Conservation (phyloP, 2,888 invertebrate species). For the Andricus quercusramuli region DNA sequence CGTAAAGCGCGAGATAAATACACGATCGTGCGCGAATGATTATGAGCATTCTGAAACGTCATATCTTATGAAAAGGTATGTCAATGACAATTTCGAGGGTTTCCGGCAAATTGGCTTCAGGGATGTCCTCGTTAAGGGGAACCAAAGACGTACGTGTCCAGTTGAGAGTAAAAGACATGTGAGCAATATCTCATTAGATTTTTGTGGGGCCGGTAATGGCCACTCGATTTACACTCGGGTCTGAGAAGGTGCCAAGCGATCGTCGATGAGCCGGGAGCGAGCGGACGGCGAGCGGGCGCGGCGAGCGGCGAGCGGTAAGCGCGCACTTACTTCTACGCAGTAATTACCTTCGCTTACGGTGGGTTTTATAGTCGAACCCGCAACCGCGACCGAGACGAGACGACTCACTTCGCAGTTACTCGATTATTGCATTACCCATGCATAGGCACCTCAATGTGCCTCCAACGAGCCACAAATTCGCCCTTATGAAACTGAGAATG, state of each 20-base stretch:
- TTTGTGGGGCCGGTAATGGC: constrained; percentile 19
- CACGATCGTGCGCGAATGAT: no score
- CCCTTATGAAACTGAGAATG: not conserved
- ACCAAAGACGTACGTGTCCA: constrained; percentile 2
- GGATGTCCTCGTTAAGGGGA: not conserved
- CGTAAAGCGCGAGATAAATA: no score
- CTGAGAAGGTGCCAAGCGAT: constrained; percentile 35
- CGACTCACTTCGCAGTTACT: constrained; percentile 32
- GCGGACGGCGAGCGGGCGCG: constrained; percentile 12
- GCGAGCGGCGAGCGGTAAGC: constrained; percentile 32
- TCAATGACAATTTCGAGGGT: constrained; percentile 6
- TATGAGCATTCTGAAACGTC: no score
- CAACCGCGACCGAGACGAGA: constrained; percentile 34
- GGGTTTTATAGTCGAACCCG: constrained; percentile 33
- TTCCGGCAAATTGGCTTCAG: not conserved
- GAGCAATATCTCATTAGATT: constrained; percentile 38
- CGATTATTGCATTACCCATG: constrained; percentile 37
- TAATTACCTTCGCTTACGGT: constrained; percentile 32
- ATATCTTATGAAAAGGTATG: not conserved
- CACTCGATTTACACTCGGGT: constrained; percentile 34
- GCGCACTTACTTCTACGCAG: constrained; percentile 19
- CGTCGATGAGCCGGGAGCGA: constrained; percentile 11
- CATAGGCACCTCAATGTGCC: constrained; percentile 12
- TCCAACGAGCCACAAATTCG: not conserved
- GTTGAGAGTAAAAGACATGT: constrained; percentile 12